Evolutionary conservation across 1,140 invertebrate genomes (phyloP), one percentile per base, ranked within the genome.

Genomic region (Drosophila gunungcola): DNA sequence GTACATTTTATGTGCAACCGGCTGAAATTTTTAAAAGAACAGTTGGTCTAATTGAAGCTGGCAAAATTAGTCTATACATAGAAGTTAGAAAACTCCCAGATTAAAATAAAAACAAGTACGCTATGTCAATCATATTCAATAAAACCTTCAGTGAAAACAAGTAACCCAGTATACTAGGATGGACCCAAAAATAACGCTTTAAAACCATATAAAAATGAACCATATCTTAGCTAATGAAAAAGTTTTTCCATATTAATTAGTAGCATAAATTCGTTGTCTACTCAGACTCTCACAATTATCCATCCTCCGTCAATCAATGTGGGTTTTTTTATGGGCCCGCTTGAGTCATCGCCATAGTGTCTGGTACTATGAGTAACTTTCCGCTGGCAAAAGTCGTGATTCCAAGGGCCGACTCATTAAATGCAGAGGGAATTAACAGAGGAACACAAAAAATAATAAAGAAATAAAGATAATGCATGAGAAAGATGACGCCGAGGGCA

Each of bases 21-120:
- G 43, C 58, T 62, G 76, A 84, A 84, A 80, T 76, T 84, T 81
- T 68, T 80, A 64, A 52, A 73, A 55, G 65, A 80, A 54, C 45
- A 34, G 52, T 29, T 5, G 63, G 69, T 78, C 83, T 88, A 85
- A 86, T 88, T 85, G 83, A 85, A 81, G 78, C 60, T 39, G 48
- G 41, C 55, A 48, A 43, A 75, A 80, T 80, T 76, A 80, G 63
- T 75, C 54, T 21, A 75, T 80, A 61, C 56, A 80, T 75, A 74
- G 53, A 63, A 75, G 49, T 41, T 42, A 63, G 46, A 32, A 58
- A 56, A 65, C 27, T 41, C 48, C 34, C 25, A 48, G 42, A 67
- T 55, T 55, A 3, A 4, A 29, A 53, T 53, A 36, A 3, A 36
- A 36, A 36, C 9, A 1, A 10, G 10, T 2, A 38, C 5, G 29